Evolutionary conservation across 2,113 vertebrate genomes (phyloP).

Genomic region (Ancistrus triradiatus): DNA sequence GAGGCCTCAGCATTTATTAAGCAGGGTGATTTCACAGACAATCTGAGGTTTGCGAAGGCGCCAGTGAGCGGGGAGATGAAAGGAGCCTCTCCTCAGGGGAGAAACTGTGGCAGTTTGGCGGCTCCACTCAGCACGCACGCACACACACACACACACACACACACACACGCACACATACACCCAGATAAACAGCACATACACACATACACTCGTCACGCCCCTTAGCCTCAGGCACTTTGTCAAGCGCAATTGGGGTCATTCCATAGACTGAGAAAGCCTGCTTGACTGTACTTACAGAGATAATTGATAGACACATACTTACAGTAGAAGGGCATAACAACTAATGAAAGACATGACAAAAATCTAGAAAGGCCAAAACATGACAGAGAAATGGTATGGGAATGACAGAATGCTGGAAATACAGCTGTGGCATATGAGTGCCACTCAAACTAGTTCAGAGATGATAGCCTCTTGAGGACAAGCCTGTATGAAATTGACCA

Average conservation of each 20-base stretch:
- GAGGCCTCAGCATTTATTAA: conserved; percentile 66
- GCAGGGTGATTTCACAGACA: conserved; percentile 75
- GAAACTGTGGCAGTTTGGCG: conserved; percentile 66
- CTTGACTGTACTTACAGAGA: conserved; percentile 34
- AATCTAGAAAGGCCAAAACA: background rate
- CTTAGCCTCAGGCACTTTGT: conserved; percentile 44
- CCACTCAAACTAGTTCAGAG: background rate
- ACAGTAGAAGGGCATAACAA: conserved; percentile 12
- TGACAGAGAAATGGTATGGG: background rate
- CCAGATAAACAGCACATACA: conserved; percentile 22
- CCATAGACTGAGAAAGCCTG: conserved; percentile 35
- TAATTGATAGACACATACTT: conserved; percentile 22
- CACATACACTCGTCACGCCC: conserved; percentile 43
- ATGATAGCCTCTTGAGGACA: conserved; percentile 22
- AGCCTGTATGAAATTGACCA: conserved; percentile 31
- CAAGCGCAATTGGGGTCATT: conserved; percentile 40
- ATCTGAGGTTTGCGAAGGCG: conserved; percentile 74
- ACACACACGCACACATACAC: conserved; percentile 35
- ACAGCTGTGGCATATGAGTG: background rate
- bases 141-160: conserved; percentile 32
- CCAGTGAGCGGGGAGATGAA: conserved; percentile 75
- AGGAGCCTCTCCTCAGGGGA: conserved; percentile 70
- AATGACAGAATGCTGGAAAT: background rate
- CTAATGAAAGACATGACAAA: conserved; percentile 28
- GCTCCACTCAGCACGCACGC: conserved; percentile 49